Conservation (phyloP, 1,140 invertebrate genomes). For the Eriosoma lanigerum region DNA sequence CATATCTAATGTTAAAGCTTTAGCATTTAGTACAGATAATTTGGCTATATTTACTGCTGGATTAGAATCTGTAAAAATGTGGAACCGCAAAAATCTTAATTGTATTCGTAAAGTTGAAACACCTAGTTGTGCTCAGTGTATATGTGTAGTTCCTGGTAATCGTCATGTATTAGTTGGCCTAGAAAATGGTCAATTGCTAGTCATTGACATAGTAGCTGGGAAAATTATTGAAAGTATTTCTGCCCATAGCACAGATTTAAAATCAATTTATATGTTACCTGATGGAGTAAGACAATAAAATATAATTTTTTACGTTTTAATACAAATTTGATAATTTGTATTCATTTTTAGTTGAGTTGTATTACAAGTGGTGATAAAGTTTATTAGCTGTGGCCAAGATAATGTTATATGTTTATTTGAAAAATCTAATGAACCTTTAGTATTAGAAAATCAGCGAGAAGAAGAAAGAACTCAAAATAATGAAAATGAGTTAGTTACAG, state of each 20-base stretch:
- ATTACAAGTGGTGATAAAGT: constrained; percentile 86
- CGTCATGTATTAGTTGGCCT: constrained; percentile 85
- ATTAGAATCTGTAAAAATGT: constrained; percentile 85
- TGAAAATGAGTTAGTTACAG: constrained; percentile 71
- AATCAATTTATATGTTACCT: constrained; percentile 74
- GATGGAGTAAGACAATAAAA: constrained; percentile 64
- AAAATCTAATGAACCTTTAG: constrained; percentile 83
- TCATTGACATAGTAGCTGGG: constrained; percentile 83
- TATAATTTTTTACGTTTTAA: not conserved
- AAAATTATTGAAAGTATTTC: constrained; percentile 74
- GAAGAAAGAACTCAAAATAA: constrained; percentile 73
- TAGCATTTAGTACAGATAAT: constrained; percentile 90
- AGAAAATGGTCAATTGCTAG: constrained; percentile 81
- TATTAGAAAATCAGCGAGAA: constrained; percentile 90
- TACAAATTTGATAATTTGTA: not conserved
- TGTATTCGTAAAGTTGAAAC: constrained; percentile 79
- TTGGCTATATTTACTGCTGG: constrained; percentile 82
- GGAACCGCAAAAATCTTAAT: constrained; percentile 81
- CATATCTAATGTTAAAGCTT: constrained; percentile 79
- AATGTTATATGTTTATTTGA: constrained; percentile 84
- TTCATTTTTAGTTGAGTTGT: constrained; percentile 69
- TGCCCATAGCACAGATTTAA: constrained; percentile 79
- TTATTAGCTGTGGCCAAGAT: constrained; percentile 86
- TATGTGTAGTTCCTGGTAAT: constrained; percentile 89
- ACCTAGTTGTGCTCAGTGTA: constrained; percentile 68